Percentiles rank a stretch among this genome's conserved stretches.
Conservation (phyloP, 1,140 invertebrate genomes). For the Harpegnathos saltator region DNA sequence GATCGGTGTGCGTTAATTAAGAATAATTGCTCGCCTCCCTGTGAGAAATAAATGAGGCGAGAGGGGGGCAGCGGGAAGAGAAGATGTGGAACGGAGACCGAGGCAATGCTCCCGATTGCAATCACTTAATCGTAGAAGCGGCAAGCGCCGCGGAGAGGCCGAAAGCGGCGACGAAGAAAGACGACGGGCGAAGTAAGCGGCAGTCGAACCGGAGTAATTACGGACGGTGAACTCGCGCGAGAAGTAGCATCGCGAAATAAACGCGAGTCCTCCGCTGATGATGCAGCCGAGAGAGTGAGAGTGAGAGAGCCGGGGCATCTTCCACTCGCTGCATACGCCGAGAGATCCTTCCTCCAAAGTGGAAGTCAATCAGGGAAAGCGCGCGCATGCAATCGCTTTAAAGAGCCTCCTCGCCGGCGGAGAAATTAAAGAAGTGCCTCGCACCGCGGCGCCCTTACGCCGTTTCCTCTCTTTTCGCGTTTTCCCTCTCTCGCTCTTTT, state of each 20-base stretch:
- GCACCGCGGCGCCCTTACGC: not conserved
- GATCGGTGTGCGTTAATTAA: constrained; percentile 74
- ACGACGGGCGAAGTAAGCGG: constrained; percentile 50
- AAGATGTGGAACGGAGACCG: not conserved
- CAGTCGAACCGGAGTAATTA: constrained; percentile 63
- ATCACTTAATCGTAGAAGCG: constrained; percentile 77
- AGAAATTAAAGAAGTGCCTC: constrained; percentile 61
- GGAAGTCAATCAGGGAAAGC: constrained; percentile 58
- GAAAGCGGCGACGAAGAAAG: constrained; percentile 52
- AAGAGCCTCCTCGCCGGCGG: constrained; percentile 50
- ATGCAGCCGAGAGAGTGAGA: not conserved
- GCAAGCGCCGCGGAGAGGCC: constrained; percentile 11
- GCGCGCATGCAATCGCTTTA: constrained; percentile 65
- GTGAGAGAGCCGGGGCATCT: constrained; percentile 1
- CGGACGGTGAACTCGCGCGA: constrained; percentile 44
- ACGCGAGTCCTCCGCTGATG: constrained; percentile 9
- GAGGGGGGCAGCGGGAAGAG: not conserved
- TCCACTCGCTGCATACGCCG: constrained; percentile 17
- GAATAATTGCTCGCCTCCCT: constrained; percentile 73
- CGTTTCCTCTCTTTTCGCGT: constrained; percentile 7
- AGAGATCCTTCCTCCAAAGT: constrained; percentile 39
- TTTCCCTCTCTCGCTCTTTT: not conserved
- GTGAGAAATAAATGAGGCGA: not conserved
- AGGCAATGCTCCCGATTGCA: constrained; percentile 69
- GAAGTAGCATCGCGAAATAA: constrained; percentile 39